These are phyloP conservation scores for Cephus pygmeus DNA, from an alignment of 2,888 invertebrate species.

Conservation along the genomic window DNA sequence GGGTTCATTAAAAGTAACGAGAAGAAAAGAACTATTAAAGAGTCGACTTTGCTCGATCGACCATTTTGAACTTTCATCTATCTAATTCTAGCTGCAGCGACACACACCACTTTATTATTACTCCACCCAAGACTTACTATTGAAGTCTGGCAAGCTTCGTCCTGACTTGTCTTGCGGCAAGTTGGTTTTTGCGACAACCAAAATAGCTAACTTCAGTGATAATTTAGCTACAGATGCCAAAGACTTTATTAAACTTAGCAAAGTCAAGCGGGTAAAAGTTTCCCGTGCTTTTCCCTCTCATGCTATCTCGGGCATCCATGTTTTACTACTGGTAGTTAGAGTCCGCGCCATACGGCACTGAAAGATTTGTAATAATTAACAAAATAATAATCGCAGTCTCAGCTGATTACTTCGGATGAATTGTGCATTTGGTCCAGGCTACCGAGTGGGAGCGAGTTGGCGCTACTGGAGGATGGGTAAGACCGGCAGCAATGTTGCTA, in stretches of 20 bases:
- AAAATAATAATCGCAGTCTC: conserved; percentile 34
- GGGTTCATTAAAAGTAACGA: neutral
- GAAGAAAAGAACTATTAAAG: neutral
- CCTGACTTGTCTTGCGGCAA: conserved; percentile 6
- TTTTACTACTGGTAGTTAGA: conserved; percentile 13
- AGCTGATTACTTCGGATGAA: conserved; percentile 43
- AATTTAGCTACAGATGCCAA: conserved; percentile 59
- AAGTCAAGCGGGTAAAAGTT: conserved; percentile 14
- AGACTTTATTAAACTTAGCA: conserved; percentile 47
- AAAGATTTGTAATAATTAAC: conserved; percentile 29
- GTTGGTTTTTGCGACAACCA: conserved; percentile 23
- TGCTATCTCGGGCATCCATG: conserved; percentile 7
- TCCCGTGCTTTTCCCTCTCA: conserved; percentile 8
- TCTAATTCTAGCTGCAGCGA: neutral
- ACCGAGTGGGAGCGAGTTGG: conserved; percentile 9
- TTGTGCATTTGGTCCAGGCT: conserved; percentile 25
- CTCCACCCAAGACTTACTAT: conserved; percentile 2
- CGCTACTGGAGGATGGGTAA: conserved; percentile 9
- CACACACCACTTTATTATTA: neutral
- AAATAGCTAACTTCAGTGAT: conserved; percentile 52
- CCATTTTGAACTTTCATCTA: neutral
- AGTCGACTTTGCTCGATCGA: neutral
- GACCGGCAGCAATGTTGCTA: conserved; percentile 58
- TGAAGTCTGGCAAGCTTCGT: conserved; percentile 3
- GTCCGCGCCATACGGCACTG: conserved; percentile 12